These are phyloP conservation scores for Andrena flavipes DNA, from an alignment of 2,888 invertebrate species.

Conservation along the genomic window DNA sequence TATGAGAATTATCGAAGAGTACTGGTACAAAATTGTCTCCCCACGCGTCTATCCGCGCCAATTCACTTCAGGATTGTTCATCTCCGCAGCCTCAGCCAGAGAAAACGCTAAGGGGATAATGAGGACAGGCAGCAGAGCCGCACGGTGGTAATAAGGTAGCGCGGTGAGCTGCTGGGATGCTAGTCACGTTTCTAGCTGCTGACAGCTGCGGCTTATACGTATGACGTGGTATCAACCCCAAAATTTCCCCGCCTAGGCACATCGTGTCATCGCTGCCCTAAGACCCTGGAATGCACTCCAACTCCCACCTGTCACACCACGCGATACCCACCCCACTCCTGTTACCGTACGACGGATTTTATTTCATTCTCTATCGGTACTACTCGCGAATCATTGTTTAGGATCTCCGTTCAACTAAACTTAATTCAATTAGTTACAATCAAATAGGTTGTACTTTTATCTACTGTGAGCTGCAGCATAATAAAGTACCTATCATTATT, in stretches of 20 bases:
- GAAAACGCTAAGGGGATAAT: constrained; percentile 83
- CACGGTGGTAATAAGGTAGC: constrained; percentile 83
- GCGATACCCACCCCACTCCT: constrained; percentile 35
- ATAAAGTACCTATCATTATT: not conserved
- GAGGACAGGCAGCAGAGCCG: constrained; percentile 77
- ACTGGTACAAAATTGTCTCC: not conserved
- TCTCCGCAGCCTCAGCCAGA: constrained; percentile 68
- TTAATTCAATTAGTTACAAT: not conserved
- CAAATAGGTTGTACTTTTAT: not conserved
- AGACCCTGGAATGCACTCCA: constrained; percentile 82
- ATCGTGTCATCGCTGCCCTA: constrained; percentile 80
- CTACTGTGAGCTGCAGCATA: not conserved
- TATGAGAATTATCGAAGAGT: constrained; percentile 3
- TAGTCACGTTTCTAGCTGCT: constrained; percentile 84
- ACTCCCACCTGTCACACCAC: constrained; percentile 69
- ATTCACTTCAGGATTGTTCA: constrained; percentile 57
- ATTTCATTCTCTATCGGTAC: constrained; percentile 15
- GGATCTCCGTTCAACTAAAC: not conserved
- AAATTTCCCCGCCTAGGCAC: constrained; percentile 80
- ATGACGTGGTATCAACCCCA: constrained; percentile 84
- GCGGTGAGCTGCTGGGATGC: constrained; percentile 79
- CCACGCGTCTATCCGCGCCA: constrained; percentile 9
- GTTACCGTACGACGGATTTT: constrained; percentile 26
- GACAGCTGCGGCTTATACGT: constrained; percentile 85
- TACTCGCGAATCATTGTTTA: not conserved